Evolutionary conservation across 2,888 invertebrate genomes (phyloP), one percentile per base, ranked within the genome.

Genomic region (Agrenia bidenticulata): DNA sequence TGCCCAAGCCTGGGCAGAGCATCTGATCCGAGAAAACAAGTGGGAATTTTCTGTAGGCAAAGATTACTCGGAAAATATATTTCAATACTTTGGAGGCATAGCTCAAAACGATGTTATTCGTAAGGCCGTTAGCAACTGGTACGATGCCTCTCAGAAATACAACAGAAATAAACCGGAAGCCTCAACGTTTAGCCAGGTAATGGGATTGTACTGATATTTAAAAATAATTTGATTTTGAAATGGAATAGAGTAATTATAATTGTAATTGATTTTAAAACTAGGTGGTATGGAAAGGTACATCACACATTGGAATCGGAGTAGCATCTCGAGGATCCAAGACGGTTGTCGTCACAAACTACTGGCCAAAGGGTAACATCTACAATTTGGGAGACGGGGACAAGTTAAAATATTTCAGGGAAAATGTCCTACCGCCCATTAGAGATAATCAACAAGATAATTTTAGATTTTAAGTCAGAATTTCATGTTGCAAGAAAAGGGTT

Each of bases 1-100:
- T 50, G 71, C 71, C 15, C 71, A 71, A 63, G 62, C 61, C 13
- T 71, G 71, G 71, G 71, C 71, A 5, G 71, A 71, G 17, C 66
- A 71, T 51, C 60, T 71, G 17, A 63, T 71, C 5, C 57, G 64
- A 5, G 71, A 71, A 50, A 71, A 71, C 51, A 71, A 71, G 54
- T 71, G 71, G 71, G 71, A 71, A 66, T 71, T 71, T 62, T 66
- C 71, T 13, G 63, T 63, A 27, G 68, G 68, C 9, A 68, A 71
- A 61, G 71, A 71, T 32, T 71, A 71, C 27, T 71, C 71, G 0
- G 68, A 71, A 45, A 71, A 71, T 24, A 68, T 71, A 23, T 71
- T 71, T 21, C 71, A 71, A 66, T 71, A 68, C 54, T 71, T 71
- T 66, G 71, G 71, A 11, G 58, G 61, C 39, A 66, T 68, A 1